Evolutionary conservation across 2,797 vertebrate genomes (phyloP).

Genomic region (Picus viridis): DNA sequence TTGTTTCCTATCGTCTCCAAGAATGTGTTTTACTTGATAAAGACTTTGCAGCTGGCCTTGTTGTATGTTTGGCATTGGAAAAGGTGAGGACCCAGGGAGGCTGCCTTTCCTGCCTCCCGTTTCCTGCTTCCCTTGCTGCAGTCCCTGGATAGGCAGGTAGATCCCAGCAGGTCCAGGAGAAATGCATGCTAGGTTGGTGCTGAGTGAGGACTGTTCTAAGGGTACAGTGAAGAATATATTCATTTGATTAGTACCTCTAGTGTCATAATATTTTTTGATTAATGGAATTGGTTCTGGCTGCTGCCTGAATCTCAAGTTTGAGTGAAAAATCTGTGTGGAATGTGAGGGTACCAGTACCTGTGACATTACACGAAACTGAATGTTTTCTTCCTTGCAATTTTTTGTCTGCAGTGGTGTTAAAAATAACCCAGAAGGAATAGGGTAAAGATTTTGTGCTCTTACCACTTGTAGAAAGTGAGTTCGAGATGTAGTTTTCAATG

Average conservation of each 20-base stretch:
- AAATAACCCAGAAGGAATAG: not conserved
- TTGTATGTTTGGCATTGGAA: rapidly evolving
- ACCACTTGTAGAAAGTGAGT: not conserved
- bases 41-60: not conserved
- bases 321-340: not conserved
- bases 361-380: not conserved
- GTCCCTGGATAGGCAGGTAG: not conserved
- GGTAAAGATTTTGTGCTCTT: not conserved
- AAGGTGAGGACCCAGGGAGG: not conserved
- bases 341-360: not conserved
- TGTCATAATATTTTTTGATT: not conserved
- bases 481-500: not conserved
- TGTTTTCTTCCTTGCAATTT: not conserved
- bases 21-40: not conserved
- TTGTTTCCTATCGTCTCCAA: rapidly evolving
- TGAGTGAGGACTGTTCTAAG: not conserved
- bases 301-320: not conserved
- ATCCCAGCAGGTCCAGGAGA: not conserved
- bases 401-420: not conserved
- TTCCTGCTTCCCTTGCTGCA: not conserved
- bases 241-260: not conserved
- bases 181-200: rapidly evolving
- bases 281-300: not conserved
- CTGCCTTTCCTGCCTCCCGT: not conserved
- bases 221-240: not conserved